Evolutionary conservation across 2,797 vertebrate species (phyloP), one percentile per base, ranked within the genome.

Genomic region (Danio albolineatus): DNA sequence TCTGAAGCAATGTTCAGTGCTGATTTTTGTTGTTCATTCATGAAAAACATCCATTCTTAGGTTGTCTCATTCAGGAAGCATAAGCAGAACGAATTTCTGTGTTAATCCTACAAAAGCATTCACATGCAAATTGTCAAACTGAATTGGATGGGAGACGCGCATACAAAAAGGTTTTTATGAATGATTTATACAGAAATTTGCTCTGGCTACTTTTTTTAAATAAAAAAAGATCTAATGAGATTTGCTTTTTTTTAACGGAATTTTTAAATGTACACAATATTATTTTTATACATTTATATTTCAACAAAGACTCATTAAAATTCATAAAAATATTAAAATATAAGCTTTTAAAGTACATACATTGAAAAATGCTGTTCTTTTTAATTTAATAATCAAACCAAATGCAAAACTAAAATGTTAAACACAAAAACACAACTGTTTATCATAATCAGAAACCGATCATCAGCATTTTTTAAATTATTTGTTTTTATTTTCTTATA

Each of bases 171-270:
- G 48, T 53, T 53, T 70, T 70, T 1, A 21, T 13, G 13, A 65
- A 65, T 41, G 43, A 69, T 69, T 51, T 39, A 69, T 17, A 69
- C 16, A 51, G 10, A 69, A 67, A 67, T 67, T n/a, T n/a, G 8
- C 36, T 67, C 65, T 36, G 21, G 65, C 4, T 49, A 21, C 36
- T 21, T 17, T 28, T 41, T 53, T 44, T 1, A 36, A 66, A 56
- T n/a, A 41, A n/a, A 66, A 56, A n/a, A 41, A n/a, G 80, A 81
- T 81, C 9, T 19, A 49, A n/a, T 74, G 6, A 10, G 6, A 14
- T 51, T 28, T 28, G 28, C 28, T 28, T 28, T 28, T 28, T 28
- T 28, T 28, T 28, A 28, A 28, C 28, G 1, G 28, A 1, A 28
- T 28, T 28, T 28, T 28, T n/a, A n/a, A 28, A 28, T 28, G 28